Evolutionary conservation across 2,797 vertebrate species (phyloP).

Genomic region (Nothura maculosa): DNA sequence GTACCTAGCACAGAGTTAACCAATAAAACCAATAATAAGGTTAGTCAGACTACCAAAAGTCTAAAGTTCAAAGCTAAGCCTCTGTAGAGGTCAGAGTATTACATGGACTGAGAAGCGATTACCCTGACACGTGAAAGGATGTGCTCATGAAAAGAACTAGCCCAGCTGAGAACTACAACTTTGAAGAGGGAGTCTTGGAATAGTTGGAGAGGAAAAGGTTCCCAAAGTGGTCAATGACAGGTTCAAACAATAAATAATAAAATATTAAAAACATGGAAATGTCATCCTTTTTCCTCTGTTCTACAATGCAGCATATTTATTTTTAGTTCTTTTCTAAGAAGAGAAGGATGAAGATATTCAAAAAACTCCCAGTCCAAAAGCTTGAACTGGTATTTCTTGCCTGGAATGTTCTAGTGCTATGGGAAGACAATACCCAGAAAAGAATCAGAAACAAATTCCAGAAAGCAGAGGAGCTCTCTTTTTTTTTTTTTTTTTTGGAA

Average conservation of each 20-base stretch:
- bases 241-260: not conserved
- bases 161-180: not conserved
- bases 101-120: not conserved
- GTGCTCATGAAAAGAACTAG: not conserved
- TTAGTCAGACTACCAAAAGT: not conserved
- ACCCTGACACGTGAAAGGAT: not conserved
- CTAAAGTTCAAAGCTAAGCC: no score
- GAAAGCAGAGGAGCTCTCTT: not conserved
- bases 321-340: not conserved
- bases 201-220: not conserved
- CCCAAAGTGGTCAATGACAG: not conserved
- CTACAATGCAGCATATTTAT: not conserved
- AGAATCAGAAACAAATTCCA: not conserved
- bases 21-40: not conserved
- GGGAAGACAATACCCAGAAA: not conserved
- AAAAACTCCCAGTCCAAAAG: not conserved
- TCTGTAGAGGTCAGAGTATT: not conserved
- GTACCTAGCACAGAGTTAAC: not conserved
- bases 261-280: not conserved
- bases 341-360: not conserved
- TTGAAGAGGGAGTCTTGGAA: not conserved
- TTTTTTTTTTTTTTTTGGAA: no score
- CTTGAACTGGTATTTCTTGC: not conserved
- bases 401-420: not conserved
- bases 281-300: not conserved